Evolutionary conservation across 37 sponge, comb jelly and placozoan genomes (phyloP), one percentile per base, ranked within the genome.

Genomic region (Bolinopsis microptera): DNA sequence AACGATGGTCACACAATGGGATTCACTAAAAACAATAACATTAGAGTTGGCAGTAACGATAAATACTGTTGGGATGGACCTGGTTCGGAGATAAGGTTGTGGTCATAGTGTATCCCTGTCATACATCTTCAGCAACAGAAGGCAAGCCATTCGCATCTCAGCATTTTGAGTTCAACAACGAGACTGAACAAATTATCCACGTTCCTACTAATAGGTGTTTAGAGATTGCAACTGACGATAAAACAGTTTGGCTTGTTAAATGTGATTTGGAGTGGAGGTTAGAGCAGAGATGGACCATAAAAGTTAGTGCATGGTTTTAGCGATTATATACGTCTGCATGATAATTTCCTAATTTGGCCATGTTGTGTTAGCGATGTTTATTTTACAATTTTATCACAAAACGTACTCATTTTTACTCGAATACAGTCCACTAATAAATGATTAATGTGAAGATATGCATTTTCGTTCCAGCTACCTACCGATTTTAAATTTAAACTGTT

Each of bases 271-370:
- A 48, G 61, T n/a, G n/a, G n/a, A 86, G 48, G 5, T 1, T 1
- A 27, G 61, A 86, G 16, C 90, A 86, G 30, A 8, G 30, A 2
- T 86, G 90, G 90, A 34, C 8, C 13, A 86, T 86, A 23, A 86
- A 86, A 41, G 3, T 34, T 18, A 41, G 41, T 86, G 38, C 90
- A 24, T 86, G 90, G 90, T 77, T 77, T 48, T 48, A 48, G 61
- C n/a, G n/a, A n/a, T n/a, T n/a, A n/a, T n/a, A n/a, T n/a, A n/a
- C n/a, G n/a, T n/a, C n/a, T n/a, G n/a, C n/a, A n/a, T n/a, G n/a
- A n/a, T n/a, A n/a, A n/a, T n/a, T n/a, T n/a, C n/a, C n/a, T n/a
- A n/a, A n/a, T n/a, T n/a, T n/a, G n/a, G n/a, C n/a, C n/a, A n/a
- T n/a, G n/a, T n/a, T n/a, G n/a, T n/a, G n/a, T n/a, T n/a, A n/a